These are phyloP conservation scores for Carduelis carduelis DNA, from an alignment of 2,797 vertebrate genomes.

Conservation along the genomic window DNA sequence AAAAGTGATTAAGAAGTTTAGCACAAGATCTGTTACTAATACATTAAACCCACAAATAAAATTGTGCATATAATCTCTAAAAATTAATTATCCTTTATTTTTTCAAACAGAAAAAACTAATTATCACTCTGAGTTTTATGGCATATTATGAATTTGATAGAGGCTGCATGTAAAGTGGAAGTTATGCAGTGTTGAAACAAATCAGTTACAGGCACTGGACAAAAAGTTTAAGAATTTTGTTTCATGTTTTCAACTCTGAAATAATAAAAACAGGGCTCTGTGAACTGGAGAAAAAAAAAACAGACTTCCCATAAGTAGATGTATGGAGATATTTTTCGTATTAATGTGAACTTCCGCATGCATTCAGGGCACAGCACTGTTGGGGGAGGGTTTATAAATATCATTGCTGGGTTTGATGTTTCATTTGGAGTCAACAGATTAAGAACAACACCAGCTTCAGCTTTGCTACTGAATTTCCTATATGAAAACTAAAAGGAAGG, in stretches of 20 bases:
- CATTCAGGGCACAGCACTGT: rapidly evolving
- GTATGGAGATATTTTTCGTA: neutral
- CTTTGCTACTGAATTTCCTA: neutral
- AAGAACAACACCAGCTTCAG: neutral
- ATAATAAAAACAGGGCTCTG: neutral
- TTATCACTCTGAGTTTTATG: neutral
- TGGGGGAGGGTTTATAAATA: neutral
- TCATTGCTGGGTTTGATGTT: rapidly evolving
- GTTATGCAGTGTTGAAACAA: neutral
- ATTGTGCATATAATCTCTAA: neutral
- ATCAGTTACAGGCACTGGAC: neutral
- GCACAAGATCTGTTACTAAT: neutral
- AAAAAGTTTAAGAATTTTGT: neutral
- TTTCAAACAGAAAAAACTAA: neutral
- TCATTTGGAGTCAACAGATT: neutral
- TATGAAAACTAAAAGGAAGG: neutral
- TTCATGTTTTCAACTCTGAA: neutral
- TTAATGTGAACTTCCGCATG: neutral
- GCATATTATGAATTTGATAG: neutral
- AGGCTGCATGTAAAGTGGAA: neutral
- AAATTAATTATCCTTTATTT: neutral
- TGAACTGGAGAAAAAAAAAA: neutral
- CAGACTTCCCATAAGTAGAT: neutral
- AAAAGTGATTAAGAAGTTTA: neutral
- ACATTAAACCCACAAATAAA: neutral